A percentile compares a stretch with the other conserved stretches of the same genome.
Evolutionary conservation across 1,140 invertebrate genomes (phyloP).

Genomic region (Chironomus striatipennis): DNA sequence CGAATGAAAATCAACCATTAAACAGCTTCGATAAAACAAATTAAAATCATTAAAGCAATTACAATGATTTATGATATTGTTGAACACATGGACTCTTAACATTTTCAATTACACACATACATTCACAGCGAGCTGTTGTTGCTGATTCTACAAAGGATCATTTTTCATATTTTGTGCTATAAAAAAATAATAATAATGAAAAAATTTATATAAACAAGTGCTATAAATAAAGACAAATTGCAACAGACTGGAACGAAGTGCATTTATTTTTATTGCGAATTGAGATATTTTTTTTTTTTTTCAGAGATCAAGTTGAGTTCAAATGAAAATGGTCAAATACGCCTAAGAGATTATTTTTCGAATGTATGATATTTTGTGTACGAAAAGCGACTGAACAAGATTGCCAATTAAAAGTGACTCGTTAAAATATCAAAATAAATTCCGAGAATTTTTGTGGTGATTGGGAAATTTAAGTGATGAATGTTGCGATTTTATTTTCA

Average conservation of each 20-base stretch:
- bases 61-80: slow-evolving; percentile 12
- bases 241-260: background rate
- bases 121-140: background rate
- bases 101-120: background rate
- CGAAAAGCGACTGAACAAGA: too few relatives aligned
- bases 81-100: background rate
- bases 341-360: too few relatives aligned
- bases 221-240: slow-evolving; percentile 17
- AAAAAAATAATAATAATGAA: background rate
- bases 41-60: slow-evolving; percentile 24
- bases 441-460: too few relatives aligned
- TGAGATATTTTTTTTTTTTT: too few relatives aligned
- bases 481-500: too few relatives aligned
- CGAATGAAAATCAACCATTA: background rate
- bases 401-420: too few relatives aligned
- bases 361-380: too few relatives aligned
- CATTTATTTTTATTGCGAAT: background rate
- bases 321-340: too few relatives aligned
- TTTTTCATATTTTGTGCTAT: slow-evolving; percentile 18
- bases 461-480: too few relatives aligned
- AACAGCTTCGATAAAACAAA: slow-evolving; percentile 19
- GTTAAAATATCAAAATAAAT: too few relatives aligned
- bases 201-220: background rate
- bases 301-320: too few relatives aligned
- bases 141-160: background rate